Percentiles rank a stretch among this genome's conserved stretches.
Conservation (phyloP, 2,888 invertebrate genomes). For the Bunonema sp. region DNA sequence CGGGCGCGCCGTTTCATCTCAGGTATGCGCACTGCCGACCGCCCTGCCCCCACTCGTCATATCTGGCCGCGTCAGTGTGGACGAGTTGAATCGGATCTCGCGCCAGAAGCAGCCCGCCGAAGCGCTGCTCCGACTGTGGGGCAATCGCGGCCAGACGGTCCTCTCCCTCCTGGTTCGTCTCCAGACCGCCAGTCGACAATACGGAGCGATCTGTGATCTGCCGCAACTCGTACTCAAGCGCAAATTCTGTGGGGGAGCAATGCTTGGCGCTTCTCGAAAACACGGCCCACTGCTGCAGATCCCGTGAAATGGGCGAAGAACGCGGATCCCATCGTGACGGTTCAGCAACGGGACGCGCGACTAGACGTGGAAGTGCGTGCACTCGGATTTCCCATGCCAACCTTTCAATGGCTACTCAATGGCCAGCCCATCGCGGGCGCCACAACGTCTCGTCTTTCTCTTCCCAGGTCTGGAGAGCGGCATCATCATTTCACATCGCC, state of each 20-base stretch:
- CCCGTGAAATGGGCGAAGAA: too few relatives aligned
- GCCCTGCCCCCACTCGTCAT: too few relatives aligned
- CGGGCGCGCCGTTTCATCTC: too few relatives aligned
- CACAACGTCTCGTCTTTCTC: neutral
- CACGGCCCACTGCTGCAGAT: too few relatives aligned
- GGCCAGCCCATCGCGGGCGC: conserved; percentile 16
- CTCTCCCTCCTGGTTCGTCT: conserved; percentile 20
- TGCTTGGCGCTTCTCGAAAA: too few relatives aligned
- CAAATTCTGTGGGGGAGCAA: conserved; percentile 15
- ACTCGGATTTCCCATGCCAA: conserved; percentile 38
- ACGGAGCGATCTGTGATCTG: neutral
- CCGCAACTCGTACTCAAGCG: conserved; percentile 11
- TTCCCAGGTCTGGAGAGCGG: conserved; percentile 1
- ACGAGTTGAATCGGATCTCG: conserved; percentile 15
- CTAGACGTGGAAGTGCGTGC: conserved; percentile 15
- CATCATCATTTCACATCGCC: too few relatives aligned
- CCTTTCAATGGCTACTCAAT: conserved; percentile 40
- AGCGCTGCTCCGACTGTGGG: conserved; percentile 38
- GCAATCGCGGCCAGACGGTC: conserved; percentile 44
- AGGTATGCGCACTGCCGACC: too few relatives aligned
- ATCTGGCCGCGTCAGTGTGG: conserved; percentile 15
- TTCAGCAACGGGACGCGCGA: neutral
- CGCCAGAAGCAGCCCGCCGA: conserved; percentile 28
- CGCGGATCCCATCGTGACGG: too few relatives aligned
- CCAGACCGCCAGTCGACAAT: neutral